These are phyloP conservation scores for Xylota sylvarum DNA, from an alignment of 2,888 invertebrate genomes.

Conservation along the genomic window DNA sequence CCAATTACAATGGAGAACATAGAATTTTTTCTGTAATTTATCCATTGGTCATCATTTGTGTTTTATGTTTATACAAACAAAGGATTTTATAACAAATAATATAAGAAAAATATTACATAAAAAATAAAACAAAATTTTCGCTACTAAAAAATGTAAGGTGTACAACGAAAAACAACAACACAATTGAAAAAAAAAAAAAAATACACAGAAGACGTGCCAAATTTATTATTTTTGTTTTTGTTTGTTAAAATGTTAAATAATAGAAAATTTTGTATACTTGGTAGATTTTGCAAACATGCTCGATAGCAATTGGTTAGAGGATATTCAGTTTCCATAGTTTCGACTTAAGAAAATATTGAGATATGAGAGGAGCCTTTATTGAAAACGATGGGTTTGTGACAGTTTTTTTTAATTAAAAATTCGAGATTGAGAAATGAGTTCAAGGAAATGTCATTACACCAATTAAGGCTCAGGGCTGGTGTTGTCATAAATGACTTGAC, in stretches of 20 bases:
- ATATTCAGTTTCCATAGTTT: constrained; percentile 29
- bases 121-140: constrained; percentile 61
- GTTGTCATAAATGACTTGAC: background rate
- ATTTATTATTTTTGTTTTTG: background rate
- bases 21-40: background rate
- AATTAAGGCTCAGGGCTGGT: too few species aligned
- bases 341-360: background rate
- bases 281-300: constrained; percentile 63
- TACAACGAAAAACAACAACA: constrained; percentile 60
- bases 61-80: constrained; percentile 24
- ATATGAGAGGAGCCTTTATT: too few species aligned
- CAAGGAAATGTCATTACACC: background rate
- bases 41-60: constrained; percentile 16
- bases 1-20: constrained; percentile 48
- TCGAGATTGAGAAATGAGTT: too few species aligned
- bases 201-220: constrained; percentile 6
- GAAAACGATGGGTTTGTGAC: too few species aligned
- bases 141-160: constrained; percentile 67
- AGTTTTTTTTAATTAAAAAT: too few species aligned
- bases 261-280: constrained; percentile 11
- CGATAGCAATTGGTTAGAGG: constrained; percentile 12
- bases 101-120: constrained; percentile 39
- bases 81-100: constrained; percentile 43
- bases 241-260: constrained; percentile 27
- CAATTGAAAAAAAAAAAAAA: constrained; percentile 8